Evolutionary conservation across 2,113 vertebrate species (phyloP).

Genomic region (Larimichthys polyactis): DNA sequence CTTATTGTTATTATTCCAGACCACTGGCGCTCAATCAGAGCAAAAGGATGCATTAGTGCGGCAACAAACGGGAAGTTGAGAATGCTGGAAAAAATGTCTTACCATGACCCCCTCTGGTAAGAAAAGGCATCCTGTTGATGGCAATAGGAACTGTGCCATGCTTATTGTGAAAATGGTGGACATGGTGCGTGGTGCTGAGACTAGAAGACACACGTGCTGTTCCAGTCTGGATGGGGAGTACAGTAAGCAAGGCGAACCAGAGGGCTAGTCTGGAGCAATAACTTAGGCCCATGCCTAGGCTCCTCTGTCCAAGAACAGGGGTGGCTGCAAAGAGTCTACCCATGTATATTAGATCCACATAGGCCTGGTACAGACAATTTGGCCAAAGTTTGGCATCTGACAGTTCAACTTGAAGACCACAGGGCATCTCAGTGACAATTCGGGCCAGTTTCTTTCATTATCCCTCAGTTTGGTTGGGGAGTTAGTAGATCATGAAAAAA

Average conservation of each 20-base stretch:
- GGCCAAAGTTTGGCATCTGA: slow-evolving; percentile 69
- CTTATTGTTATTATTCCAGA: slow-evolving; percentile 6
- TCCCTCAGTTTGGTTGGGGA: slow-evolving; percentile 58
- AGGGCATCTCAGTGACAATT: slow-evolving; percentile 80
- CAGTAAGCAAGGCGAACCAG: slow-evolving; percentile 79
- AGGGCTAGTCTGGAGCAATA: slow-evolving; percentile 82
- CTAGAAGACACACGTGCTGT: slow-evolving; percentile 94
- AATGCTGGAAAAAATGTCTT: slow-evolving; percentile 76
- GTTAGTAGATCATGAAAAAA: slow-evolving; percentile 22
- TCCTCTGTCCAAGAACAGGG: slow-evolving; percentile 64
- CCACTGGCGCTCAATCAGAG: slow-evolving; percentile 12
- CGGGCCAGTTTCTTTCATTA: slow-evolving; percentile 71
- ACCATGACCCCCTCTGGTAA: slow-evolving; percentile 94
- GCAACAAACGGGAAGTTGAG: slow-evolving; percentile 5
- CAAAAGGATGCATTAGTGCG: slow-evolving; percentile 5
- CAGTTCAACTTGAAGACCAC: slow-evolving; percentile 73
- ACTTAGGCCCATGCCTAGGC: slow-evolving; percentile 80
- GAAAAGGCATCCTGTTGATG: slow-evolving; percentile 96
- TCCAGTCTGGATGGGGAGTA: slow-evolving; percentile 83
- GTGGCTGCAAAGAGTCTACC: slow-evolving; percentile 65
- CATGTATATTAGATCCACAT: slow-evolving; percentile 75
- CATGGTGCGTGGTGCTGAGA: slow-evolving; percentile 95
- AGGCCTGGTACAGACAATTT: slow-evolving; percentile 65
- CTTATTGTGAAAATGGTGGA: slow-evolving; percentile 97
- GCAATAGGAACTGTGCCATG: slow-evolving; percentile 94